Percentiles rank a stretch among this genome's conserved stretches.
Evolutionary conservation across 2,113 vertebrate species (phyloP).

Genomic region (Pavo muticus): DNA sequence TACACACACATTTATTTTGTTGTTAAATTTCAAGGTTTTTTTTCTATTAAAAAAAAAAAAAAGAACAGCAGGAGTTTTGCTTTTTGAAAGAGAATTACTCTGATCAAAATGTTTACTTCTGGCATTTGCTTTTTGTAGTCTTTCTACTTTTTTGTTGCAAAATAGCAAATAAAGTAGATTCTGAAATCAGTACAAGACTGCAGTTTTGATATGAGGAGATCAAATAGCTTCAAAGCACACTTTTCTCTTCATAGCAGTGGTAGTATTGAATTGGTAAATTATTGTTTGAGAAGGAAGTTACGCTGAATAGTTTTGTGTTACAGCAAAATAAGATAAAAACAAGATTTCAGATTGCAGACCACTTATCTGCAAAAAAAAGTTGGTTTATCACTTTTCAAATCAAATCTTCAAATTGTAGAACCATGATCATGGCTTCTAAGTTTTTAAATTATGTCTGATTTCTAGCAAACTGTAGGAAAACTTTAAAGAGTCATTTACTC

Average conservation of each 20-base stretch:
- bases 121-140: background rate
- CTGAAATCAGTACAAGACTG: background rate
- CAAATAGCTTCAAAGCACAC: constrained; percentile 9
- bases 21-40: constrained; percentile 3
- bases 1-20: background rate
- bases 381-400: background rate
- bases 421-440: background rate
- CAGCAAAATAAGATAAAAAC: background rate
- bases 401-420: background rate
- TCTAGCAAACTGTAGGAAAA: background rate
- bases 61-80: background rate
- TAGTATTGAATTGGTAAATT: background rate
- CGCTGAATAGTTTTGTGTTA: background rate
- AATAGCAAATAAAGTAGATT: background rate
- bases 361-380: background rate
- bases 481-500: background rate
- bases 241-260: background rate
- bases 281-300: background rate
- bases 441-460: background rate
- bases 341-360: too few relatives aligned
- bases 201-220: background rate
- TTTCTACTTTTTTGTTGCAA: constrained; percentile 1
- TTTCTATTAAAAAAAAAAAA: background rate
- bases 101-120: constrained; percentile 49
- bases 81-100: background rate